Evolutionary conservation across 1,140 invertebrate genomes (phyloP).

Genomic region (Cotesia glomerata): DNA sequence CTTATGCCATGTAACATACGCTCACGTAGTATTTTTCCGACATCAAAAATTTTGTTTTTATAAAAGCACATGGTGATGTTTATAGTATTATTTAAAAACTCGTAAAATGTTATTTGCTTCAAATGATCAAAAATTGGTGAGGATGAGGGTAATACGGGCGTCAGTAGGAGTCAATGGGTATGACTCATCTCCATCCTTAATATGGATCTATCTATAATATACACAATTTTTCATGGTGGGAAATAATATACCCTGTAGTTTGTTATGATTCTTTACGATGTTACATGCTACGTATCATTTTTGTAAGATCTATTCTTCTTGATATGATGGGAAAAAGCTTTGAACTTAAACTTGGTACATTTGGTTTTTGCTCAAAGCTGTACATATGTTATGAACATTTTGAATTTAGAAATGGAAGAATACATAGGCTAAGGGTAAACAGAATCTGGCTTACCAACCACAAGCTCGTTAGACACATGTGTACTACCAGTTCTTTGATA

Average conservation of each 20-base stretch:
- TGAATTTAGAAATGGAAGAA: too few species aligned
- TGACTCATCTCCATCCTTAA: constrained; percentile 32
- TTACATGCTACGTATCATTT: too few species aligned
- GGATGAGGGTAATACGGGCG: constrained; percentile 4
- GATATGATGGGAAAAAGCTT: too few species aligned
- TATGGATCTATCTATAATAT: constrained; percentile 13
- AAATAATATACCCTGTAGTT: background rate
- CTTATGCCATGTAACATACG: background rate
- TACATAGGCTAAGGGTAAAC: too few species aligned
- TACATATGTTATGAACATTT: too few species aligned
- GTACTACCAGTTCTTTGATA: constrained; percentile 6
- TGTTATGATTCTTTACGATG: constrained; percentile 24
- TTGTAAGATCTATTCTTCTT: too few species aligned
- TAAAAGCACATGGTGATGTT: background rate
- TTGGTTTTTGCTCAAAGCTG: background rate
- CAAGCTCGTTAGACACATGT: constrained; percentile 5
- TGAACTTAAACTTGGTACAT: too few species aligned
- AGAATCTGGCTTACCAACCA: background rate
- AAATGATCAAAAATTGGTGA: constrained; percentile 17
- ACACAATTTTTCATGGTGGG: background rate
- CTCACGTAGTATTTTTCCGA: background rate
- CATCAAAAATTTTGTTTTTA: background rate
- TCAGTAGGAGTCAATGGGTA: background rate
- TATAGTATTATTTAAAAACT: too few species aligned
- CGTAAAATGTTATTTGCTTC: too few species aligned